These are phyloP conservation scores for Stercorarius parasiticus DNA, from an alignment of 2,113 vertebrate genomes.

Conservation along the genomic window DNA sequence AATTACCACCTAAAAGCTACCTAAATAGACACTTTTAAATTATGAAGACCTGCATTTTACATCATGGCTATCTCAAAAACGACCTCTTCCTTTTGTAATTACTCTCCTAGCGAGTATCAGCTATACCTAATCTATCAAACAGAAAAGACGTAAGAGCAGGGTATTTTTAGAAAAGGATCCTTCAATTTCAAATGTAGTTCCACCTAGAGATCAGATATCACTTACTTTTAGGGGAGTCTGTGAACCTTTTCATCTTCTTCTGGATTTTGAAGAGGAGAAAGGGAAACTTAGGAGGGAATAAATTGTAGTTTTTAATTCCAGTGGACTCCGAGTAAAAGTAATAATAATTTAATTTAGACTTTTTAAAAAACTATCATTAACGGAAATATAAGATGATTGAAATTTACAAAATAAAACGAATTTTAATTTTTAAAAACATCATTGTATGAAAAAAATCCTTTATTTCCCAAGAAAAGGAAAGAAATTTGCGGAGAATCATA, in stretches of 20 bases:
- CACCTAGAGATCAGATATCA: neutral
- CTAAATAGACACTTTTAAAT: neutral
- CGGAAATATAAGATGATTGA: neutral
- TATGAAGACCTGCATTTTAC: neutral
- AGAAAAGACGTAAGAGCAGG: neutral
- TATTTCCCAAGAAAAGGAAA: neutral
- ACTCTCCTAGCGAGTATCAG: neutral
- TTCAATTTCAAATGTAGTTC: neutral
- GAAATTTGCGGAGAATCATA: neutral
- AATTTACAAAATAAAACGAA: neutral
- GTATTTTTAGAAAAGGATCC: neutral
- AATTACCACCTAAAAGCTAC: neutral
- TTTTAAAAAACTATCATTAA: neutral
- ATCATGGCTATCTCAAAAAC: neutral
- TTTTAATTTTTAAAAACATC: neutral
- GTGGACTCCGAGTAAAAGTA: neutral
- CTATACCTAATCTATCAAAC: neutral
- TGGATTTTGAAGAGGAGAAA: neutral
- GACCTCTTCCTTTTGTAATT: neutral
- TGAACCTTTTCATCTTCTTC: neutral
- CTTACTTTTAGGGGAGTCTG: neutral
- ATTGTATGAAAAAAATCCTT: neutral
- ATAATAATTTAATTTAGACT: neutral
- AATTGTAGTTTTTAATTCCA: neutral
- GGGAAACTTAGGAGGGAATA: neutral